Percentiles rank a stretch among this genome's conserved stretches.
Evolutionary conservation across 2,113 vertebrate genomes (phyloP).

Genomic region (crab-eating macaque (Macaca fascicularis)): DNA sequence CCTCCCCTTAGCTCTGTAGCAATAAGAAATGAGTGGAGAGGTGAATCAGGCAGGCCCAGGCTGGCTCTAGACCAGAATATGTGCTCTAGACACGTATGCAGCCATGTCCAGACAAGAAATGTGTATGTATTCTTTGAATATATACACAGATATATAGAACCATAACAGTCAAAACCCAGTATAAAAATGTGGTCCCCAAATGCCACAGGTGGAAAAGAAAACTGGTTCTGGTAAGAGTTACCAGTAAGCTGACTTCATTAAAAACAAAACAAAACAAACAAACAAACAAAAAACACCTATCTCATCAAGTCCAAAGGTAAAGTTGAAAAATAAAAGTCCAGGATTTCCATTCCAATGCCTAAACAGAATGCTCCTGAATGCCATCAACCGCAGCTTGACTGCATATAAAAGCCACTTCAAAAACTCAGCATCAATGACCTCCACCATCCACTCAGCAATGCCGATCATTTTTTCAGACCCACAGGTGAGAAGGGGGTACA

Average conservation of each 20-base stretch:
- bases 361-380: neutral
- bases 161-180: neutral
- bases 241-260: neutral
- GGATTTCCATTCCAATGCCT: neutral
- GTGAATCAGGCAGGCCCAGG: neutral
- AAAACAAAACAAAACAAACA: neutral
- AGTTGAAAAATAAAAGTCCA: neutral
- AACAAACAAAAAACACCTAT: neutral
- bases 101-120: slow-evolving; percentile 15
- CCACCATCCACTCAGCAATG: neutral
- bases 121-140: neutral
- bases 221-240: neutral
- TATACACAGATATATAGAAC: neutral
- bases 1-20: neutral
- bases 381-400: neutral
- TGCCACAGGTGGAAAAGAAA: neutral
- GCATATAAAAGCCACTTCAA: neutral
- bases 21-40: slow-evolving; percentile 30
- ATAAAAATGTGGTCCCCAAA: slow-evolving; percentile 12
- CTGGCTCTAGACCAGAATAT: slow-evolving; percentile 24
- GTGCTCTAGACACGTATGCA: neutral
- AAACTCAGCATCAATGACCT: neutral
- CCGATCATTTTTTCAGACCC: neutral
- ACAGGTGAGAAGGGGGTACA: neutral
- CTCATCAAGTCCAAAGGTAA: slow-evolving; percentile 17